Base-by-base conservation (phyloP, 2,113 vertebrate species). In the Pithys albifrons region DNA sequence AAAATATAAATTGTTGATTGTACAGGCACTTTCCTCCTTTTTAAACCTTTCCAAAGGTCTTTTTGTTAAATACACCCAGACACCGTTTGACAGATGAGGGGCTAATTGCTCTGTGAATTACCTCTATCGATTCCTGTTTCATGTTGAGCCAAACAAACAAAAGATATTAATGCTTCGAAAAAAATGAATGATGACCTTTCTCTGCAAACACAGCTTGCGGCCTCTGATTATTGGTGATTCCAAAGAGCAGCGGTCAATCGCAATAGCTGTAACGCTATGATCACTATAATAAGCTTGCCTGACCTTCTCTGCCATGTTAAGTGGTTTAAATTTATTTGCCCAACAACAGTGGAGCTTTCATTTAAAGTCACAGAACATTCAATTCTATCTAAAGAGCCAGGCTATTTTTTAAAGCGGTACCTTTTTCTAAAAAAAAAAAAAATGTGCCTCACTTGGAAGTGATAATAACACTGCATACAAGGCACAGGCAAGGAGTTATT, bases 171-270 rank as follows among this genome's bases (percentile, higher is more conserved):
- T 98, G 98, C 98, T 98, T 98, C 90, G 97, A 97, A 98, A 98
- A 98, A 98, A 98, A 98, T 98, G 98, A 98, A 98, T 98, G 98
- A 98, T 98, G 98, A 99, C 98, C 98, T 99, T 99, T 99, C 98
- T 98, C 98, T 98, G 98, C 98, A 99, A 98, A 98, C 98, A 99
- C 98, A 98, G 98, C 98, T 98, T 98, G 98, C 97, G 98, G 98
- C 98, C 98, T 98, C 98, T 98, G 98, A 98, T 98, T 98, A 99
- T 98, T 98, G 98, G 98, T 98, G 98, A 98, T 98, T 98, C 97
- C 95, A 96, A 98, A 98, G 98, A 98, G 98, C 98, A 98, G 98
- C 98, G 98, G 98, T 98, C 98, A 98, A 98, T 98, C 96, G 98
- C 98, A 98, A 98, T 98, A 97, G 98, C 98, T 98, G 97, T 98